Percentiles rank a stretch among this genome's conserved stretches.
Evolutionary conservation across 1,140 invertebrate genomes (phyloP).

Genomic region (Lepidotrigona ventralis): DNA sequence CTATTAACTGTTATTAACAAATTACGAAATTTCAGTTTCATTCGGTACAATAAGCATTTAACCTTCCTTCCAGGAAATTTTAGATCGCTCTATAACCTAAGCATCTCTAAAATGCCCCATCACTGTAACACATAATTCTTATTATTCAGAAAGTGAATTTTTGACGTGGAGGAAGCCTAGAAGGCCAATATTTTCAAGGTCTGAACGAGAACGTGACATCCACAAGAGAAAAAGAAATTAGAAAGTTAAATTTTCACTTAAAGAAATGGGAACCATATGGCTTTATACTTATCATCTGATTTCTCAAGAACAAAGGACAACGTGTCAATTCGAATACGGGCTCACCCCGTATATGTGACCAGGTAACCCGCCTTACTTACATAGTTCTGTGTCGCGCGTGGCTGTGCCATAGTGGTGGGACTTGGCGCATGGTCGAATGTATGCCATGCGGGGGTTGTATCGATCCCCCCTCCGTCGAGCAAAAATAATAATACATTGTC

Average conservation of each 20-base stretch:
- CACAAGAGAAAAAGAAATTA: too few relatives aligned
- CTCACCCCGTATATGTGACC: neutral
- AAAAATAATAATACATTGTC: constrained; percentile 79
- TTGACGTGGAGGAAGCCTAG: too few relatives aligned
- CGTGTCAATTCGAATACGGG: neutral
- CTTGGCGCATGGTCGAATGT: constrained; percentile 15
- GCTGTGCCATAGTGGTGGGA: neutral
- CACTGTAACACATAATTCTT: too few relatives aligned
- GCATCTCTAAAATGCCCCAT: too few relatives aligned
- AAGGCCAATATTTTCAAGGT: too few relatives aligned
- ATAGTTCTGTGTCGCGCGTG: neutral
- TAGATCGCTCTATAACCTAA: neutral
- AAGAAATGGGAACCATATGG: too few relatives aligned
- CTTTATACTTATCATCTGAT: neutral
- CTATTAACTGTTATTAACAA: too few relatives aligned
- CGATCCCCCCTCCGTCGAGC: constrained; percentile 68
- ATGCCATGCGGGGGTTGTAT: constrained; percentile 66
- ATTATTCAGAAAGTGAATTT: too few relatives aligned
- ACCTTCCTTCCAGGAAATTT: neutral
- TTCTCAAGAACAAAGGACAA: neutral
- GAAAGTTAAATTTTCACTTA: too few relatives aligned
- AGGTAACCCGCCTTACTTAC: neutral
- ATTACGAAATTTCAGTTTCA: too few relatives aligned
- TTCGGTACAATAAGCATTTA: too few relatives aligned
- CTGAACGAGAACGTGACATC: too few relatives aligned